Percentiles rank a stretch among this genome's conserved stretches.
These are phyloP conservation scores for Ophonus ardosiacus DNA, from an alignment of 2,888 invertebrate species.

Conservation along the genomic window DNA sequence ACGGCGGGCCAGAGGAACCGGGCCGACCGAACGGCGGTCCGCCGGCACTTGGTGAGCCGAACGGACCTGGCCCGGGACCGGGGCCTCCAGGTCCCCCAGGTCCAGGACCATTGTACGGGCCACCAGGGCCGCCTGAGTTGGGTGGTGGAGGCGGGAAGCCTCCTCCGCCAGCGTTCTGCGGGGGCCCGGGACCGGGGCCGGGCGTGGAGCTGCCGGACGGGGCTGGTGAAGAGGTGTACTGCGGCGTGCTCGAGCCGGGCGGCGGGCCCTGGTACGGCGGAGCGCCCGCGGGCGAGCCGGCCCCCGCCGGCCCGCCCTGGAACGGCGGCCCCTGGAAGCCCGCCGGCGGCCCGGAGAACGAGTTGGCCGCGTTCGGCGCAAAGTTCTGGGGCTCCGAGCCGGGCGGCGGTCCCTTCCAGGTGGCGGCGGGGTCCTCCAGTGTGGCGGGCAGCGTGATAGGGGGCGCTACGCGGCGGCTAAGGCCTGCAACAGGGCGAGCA, in stretches of 20 bases:
- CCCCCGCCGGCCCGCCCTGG: conserved; percentile 83
- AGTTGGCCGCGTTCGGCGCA: conserved; percentile 80
- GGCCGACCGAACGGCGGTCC: conserved; percentile 80
- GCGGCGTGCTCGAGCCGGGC: conserved; percentile 87
- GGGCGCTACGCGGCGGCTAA: conserved; percentile 87
- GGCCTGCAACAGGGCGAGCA: conserved; percentile 79
- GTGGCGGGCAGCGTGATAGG: conserved; percentile 84
- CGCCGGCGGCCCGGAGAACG: conserved; percentile 80
- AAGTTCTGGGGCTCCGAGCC: conserved; percentile 83
- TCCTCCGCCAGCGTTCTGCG: conserved; percentile 73
- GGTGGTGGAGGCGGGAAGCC: conserved; percentile 79
- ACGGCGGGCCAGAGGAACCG: conserved; percentile 84
- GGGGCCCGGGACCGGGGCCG: conserved; percentile 82
- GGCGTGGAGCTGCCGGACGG: conserved; percentile 91
- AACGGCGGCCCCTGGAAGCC: conserved; percentile 79
- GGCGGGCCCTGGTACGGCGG: conserved; percentile 84
- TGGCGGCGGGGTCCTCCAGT: conserved; percentile 86
- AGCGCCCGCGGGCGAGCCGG: conserved; percentile 87
- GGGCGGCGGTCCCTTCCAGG: conserved; percentile 88
- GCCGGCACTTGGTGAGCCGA: conserved; percentile 83
- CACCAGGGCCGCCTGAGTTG: conserved; percentile 83
- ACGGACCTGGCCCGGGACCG: conserved; percentile 80
- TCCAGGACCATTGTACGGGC: conserved; percentile 79
- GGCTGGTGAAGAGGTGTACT: conserved; percentile 91
- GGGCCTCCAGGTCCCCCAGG: conserved; percentile 81